A percentile compares a stretch with the other conserved stretches of the same genome.
Conservation (phyloP, 2,797 vertebrate genomes). For the Poeciliopsis infans region DNA sequence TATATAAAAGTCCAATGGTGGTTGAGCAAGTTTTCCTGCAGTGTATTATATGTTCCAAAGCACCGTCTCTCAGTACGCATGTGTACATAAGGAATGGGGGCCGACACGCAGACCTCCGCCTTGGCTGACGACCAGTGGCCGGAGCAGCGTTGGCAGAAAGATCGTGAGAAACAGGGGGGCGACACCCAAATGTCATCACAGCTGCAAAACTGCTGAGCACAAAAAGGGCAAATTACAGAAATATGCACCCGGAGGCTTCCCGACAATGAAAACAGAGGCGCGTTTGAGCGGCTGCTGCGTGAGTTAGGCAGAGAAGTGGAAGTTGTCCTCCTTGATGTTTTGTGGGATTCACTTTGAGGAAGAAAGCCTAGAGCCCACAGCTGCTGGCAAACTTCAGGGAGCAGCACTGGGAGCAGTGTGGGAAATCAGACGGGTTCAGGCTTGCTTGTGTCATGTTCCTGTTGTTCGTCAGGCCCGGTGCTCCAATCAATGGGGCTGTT, state of each 20-base stretch:
- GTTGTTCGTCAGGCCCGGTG: slow-evolving; percentile 43
- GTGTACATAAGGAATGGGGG: slow-evolving; percentile 80
- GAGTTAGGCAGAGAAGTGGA: slow-evolving; percentile 52
- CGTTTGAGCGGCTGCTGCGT: slow-evolving; percentile 79
- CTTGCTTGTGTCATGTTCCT: slow-evolving; percentile 35
- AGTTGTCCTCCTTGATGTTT: slow-evolving; percentile 76
- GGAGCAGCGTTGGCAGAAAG: slow-evolving; percentile 83
- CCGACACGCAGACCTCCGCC: slow-evolving; percentile 81
- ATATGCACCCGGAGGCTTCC: slow-evolving; percentile 87
- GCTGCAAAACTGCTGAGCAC: slow-evolving; percentile 93
- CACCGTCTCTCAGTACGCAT: slow-evolving; percentile 69
- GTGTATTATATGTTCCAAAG: slow-evolving; percentile 71
- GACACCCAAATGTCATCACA: slow-evolving; percentile 93
- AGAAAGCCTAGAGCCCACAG: slow-evolving; percentile 74
- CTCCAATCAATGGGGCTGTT: slow-evolving; percentile 40
- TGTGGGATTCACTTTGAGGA: slow-evolving; percentile 76
- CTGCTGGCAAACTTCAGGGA: slow-evolving; percentile 75
- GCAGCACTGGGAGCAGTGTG: slow-evolving; percentile 62
- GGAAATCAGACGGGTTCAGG: slow-evolving; percentile 50
- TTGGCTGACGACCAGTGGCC: slow-evolving; percentile 86
- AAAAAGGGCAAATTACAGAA: slow-evolving; percentile 92
- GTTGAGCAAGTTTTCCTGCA: slow-evolving; percentile 70
- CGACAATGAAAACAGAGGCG: slow-evolving; percentile 85
- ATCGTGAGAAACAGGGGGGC: slow-evolving; percentile 95
- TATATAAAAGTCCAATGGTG: slow-evolving; percentile 15